A percentile compares a stretch with the other conserved stretches of the same genome.
These are phyloP conservation scores for Brachionus koreanus DNA, from an alignment of 1,140 invertebrate genomes.

Conservation along the genomic window DNA sequence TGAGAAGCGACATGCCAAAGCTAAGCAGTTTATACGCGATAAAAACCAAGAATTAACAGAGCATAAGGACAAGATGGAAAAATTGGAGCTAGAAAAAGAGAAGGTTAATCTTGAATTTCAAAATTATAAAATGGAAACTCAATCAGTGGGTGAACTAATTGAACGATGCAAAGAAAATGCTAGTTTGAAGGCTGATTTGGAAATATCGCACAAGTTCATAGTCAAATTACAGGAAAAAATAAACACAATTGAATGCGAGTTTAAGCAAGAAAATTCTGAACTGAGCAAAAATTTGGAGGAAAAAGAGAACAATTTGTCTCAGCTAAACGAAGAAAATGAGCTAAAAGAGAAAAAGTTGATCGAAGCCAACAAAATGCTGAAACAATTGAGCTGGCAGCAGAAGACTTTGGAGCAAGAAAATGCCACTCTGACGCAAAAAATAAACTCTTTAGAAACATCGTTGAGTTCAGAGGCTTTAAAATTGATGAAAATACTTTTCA, in stretches of 20 bases:
- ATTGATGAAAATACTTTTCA: background rate
- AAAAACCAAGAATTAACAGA: background rate
- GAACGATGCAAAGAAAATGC: constrained; percentile 21
- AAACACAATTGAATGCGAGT: background rate
- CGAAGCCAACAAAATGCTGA: background rate
- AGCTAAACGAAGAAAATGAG: background rate
- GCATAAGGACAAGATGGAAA: background rate
- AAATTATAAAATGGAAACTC: constrained; percentile 13
- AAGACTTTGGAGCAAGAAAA: background rate
- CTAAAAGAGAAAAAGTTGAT: background rate
- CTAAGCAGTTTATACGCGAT: constrained; percentile 8
- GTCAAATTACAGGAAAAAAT: background rate
- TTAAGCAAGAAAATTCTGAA: background rate
- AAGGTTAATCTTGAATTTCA: background rate
- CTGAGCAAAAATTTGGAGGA: background rate
- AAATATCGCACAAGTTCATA: background rate
- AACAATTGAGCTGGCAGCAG: background rate
- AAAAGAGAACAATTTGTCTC: background rate
- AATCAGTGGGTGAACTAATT: background rate
- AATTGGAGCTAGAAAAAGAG: constrained; percentile 13
- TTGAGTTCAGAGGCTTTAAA: background rate
- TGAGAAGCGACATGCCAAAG: background rate
- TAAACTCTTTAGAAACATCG: background rate
- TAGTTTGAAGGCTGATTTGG: background rate
- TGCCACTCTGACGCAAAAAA: background rate